These are phyloP conservation scores for Pelodytes ibericus DNA, from an alignment of 2,797 vertebrate species.

Conservation along the genomic window DNA sequence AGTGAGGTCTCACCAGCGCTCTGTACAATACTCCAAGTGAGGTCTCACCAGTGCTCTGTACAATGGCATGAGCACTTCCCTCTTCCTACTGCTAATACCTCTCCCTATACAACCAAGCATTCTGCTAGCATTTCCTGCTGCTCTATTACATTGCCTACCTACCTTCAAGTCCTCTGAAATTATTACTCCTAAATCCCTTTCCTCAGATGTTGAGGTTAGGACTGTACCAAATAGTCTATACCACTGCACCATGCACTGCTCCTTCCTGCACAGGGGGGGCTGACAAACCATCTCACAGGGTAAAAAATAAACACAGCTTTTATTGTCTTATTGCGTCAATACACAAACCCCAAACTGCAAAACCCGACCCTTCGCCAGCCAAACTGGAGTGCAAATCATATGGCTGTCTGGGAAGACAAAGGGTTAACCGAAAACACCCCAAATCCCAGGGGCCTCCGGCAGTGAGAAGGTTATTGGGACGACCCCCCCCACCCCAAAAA, in stretches of 20 bases:
- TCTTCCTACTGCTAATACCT: too few relatives aligned
- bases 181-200: too few relatives aligned
- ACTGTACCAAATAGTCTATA: too few relatives aligned
- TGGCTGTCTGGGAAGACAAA: conserved; percentile 29
- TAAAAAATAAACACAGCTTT: not conserved
- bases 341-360: not conserved
- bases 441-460: not conserved
- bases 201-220: too few relatives aligned
- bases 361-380: not conserved
- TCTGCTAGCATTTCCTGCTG: too few relatives aligned
- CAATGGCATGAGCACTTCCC: too few relatives aligned
- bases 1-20: too few relatives aligned
- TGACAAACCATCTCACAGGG: not conserved
- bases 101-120: too few relatives aligned
- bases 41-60: too few relatives aligned
- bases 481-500: not conserved
- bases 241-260: not conserved
- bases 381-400: conserved; percentile 30
- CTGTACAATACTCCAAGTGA: too few relatives aligned
- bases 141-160: too few relatives aligned
- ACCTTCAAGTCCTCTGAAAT: too few relatives aligned
- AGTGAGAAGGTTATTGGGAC: not conserved
- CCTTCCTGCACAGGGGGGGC: not conserved
- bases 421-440: not conserved
- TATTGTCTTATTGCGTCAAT: not conserved